phyloP scores from a whole-genome alignment of 2,797 vertebrate species.

The Agapornis canus region DNA sequence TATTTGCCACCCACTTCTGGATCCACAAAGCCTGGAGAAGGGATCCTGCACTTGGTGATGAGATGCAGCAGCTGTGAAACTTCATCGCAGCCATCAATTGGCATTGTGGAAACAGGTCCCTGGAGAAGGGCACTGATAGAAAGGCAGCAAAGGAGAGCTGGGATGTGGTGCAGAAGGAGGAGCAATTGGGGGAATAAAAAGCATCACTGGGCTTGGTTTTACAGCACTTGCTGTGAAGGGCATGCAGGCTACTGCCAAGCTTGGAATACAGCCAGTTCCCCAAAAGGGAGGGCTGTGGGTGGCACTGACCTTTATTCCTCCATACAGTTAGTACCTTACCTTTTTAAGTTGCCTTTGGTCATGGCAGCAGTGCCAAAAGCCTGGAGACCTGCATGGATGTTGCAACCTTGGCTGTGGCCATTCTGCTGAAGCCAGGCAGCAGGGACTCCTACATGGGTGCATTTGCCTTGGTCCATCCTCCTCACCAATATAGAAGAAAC shows the following conservation, averaged over 20 bases:
- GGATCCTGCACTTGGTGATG: not conserved
- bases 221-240: not conserved
- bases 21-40: not conserved
- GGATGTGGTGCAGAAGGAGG: not conserved
- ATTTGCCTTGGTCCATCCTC: not conserved
- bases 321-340: not conserved
- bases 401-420: not conserved
- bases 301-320: not conserved
- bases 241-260: not conserved
- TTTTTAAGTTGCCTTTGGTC: not conserved
- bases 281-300: not conserved
- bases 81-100: not conserved
- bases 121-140: slow-evolving; percentile 23
- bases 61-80: not conserved
- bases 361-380: not conserved
- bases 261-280: not conserved
- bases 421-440: not conserved
- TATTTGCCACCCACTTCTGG: not conserved
- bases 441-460: not conserved
- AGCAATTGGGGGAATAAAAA: not conserved
- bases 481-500: not conserved
- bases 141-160: not conserved
- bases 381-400: not conserved
- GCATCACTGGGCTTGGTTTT: not conserved
- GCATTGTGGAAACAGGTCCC: not conserved